phyloP scores from a whole-genome alignment of 2,113 vertebrate species.

The Gyps fulvus region DNA sequence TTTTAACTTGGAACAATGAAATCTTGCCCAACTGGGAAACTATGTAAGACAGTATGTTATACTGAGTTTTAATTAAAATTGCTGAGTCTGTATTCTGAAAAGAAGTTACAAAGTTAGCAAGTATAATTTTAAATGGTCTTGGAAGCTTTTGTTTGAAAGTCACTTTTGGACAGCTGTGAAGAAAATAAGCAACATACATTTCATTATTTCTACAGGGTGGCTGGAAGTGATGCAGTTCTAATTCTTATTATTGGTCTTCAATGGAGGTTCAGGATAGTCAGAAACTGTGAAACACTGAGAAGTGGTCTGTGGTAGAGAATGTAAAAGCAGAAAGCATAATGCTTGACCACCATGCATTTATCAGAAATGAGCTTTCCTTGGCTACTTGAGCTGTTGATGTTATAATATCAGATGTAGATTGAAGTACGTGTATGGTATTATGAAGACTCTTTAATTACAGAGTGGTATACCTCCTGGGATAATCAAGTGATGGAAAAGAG shows the following conservation, averaged over 20 bases:
- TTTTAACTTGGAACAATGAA: conserved; percentile 90
- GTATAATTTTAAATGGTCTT: background rate
- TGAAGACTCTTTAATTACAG: background rate
- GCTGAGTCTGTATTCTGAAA: background rate
- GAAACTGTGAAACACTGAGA: background rate
- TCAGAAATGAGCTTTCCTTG: background rate
- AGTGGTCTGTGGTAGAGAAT: background rate
- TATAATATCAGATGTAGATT: background rate
- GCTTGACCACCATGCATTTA: background rate
- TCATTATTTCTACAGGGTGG: background rate
- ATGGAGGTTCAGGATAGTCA: background rate
- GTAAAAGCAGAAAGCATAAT: background rate
- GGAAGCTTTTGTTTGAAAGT: background rate
- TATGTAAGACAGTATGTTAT: conserved; percentile 77
- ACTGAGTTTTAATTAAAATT: background rate
- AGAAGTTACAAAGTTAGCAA: background rate
- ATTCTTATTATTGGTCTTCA: background rate
- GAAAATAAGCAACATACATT: background rate
- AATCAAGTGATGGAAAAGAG: background rate
- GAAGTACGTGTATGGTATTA: background rate
- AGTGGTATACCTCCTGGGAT: background rate
- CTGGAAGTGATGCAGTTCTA: background rate
- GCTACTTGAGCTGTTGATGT: background rate
- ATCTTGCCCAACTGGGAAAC: conserved; percentile 91
- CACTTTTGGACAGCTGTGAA: background rate